Base-by-base conservation (phyloP, 2,113 vertebrate genomes). In the Hyaena hyaena region DNA sequence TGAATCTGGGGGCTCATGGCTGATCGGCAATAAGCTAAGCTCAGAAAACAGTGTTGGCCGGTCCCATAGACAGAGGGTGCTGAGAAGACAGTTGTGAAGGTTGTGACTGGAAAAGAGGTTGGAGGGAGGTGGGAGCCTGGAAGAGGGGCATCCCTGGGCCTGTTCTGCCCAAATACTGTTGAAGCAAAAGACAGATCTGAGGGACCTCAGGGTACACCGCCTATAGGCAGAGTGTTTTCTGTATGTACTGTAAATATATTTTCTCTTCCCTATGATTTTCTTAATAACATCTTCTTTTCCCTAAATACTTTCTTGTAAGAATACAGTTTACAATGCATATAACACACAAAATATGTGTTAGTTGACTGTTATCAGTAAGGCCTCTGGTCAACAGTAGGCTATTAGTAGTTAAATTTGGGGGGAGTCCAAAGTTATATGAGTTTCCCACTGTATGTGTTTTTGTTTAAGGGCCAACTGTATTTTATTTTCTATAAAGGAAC, bases 1-100 rank as follows among this genome's bases (percentile, higher is more conserved):
- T 94, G 63, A 50, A 97, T 73, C 82, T 97, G 91, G 39, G 71
- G 90, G 33, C 76, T 95, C 97, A 96, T 95, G 68, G 66, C 69
- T 63, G 33, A 55, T 53, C 5, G 4, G 10, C 79, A 15, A 45
- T 11, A 50, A 81, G 17, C 17, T 79, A 68, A 84, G 26, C 55
- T 66, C n/a, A 53, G 19, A 48, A 68, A 79, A 76, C 0, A 11
- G 35, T 26, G 28, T 55, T 53, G 45, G 35, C n/a, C 73, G 10
- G 8, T 74, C 24, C 11, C 17, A 6, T 61, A 66, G 19, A 45
- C 31, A 55, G 26, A 53, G 71, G 28, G 58, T 61, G 7, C 26
- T 31, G 4, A 79, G 26, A 58, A 68, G 14, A 33, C n/a, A 16
- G 23, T 63, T 26, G 10, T 35, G 3, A 35, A 76, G 2, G 4